A percentile compares a stretch with the other conserved stretches of the same genome.
Conservation (phyloP, 2,888 invertebrate genomes). For the Drosophila emarginata region DNA sequence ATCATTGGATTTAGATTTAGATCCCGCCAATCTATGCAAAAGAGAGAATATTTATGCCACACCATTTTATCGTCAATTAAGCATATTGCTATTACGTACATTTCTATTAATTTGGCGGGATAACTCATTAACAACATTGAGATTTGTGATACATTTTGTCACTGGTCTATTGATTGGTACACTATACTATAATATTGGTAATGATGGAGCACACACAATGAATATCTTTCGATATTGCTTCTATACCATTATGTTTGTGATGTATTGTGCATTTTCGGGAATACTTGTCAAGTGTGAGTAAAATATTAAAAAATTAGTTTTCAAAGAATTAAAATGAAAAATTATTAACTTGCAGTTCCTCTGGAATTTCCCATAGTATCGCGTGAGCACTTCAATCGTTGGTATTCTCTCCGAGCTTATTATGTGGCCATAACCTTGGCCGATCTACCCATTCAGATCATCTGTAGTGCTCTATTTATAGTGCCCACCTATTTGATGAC, state of each 20-base stretch:
- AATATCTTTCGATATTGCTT: constrained; percentile 95
- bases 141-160: constrained; percentile 89
- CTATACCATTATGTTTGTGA: constrained; percentile 95
- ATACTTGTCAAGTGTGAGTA: constrained; percentile 95
- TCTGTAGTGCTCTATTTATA: constrained; percentile 89
- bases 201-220: constrained; percentile 90
- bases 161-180: constrained; percentile 92
- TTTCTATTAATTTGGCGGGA: constrained; percentile 87
- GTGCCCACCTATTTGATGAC: constrained; percentile 93
- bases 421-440: constrained; percentile 90
- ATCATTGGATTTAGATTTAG: constrained; percentile 56
- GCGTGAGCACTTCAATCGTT: constrained; percentile 93
- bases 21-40: constrained; percentile 78
- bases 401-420: constrained; percentile 93
- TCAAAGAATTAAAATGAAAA: no score
- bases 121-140: constrained; percentile 88
- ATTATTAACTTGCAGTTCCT: constrained; percentile 86
- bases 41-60: constrained; percentile 84
- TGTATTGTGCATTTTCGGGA: constrained; percentile 96
- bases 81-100: constrained; percentile 86
- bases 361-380: constrained; percentile 90
- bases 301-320: background rate
- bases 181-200: constrained; percentile 93
- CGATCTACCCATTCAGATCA: constrained; percentile 91
- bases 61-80: constrained; percentile 85